phyloP scores from a whole-genome alignment of 2,113 vertebrate species.

The Phaetusa simplex region DNA sequence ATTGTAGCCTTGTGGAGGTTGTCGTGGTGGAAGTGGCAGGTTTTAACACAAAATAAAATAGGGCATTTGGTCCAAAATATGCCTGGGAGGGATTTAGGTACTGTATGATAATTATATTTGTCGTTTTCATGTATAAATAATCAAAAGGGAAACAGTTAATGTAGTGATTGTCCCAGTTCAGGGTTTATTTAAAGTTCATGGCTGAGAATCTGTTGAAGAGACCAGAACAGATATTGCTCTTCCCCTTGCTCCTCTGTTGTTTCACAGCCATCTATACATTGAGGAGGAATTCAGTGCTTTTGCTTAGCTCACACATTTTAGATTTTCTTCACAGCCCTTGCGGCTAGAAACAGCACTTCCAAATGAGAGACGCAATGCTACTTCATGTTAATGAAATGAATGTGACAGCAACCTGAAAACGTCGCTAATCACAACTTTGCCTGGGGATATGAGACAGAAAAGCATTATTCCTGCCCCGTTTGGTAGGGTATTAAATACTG shows the following conservation, averaged over 20 bases:
- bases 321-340: neutral
- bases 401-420: conserved; percentile 3
- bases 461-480: neutral
- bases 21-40: neutral
- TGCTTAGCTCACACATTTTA: neutral
- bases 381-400: conserved; percentile 17
- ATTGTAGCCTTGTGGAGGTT: neutral
- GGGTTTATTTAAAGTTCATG: neutral
- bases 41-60: neutral
- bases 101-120: neutral
- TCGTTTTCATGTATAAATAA: neutral
- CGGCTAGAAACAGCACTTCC: neutral
- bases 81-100: neutral
- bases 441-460: neutral
- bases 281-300: neutral
- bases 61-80: neutral
- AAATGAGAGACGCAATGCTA: neutral
- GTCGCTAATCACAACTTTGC: neutral
- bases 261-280: neutral
- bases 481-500: neutral
- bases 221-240: neutral
- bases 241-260: neutral
- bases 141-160: neutral
- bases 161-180: neutral
- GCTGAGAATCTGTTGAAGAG: neutral